phyloP scores from a whole-genome alignment of 2,888 invertebrate species.

The Hermodice carunculata region DNA sequence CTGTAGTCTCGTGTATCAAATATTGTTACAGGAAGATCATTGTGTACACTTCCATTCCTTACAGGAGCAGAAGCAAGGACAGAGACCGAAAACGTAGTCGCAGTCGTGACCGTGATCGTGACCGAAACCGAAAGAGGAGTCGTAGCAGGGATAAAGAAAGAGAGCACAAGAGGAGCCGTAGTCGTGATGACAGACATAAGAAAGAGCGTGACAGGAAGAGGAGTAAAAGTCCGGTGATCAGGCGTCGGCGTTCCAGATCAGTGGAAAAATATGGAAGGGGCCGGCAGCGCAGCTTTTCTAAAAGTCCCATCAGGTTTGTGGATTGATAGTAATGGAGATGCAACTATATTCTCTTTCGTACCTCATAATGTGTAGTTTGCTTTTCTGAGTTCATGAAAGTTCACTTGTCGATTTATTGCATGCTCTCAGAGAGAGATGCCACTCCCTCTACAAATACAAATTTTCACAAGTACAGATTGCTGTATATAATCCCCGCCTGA shows the following conservation, averaged over 20 bases:
- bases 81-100: slow-evolving; percentile 36
- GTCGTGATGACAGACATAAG: slow-evolving; percentile 43
- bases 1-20: too few species aligned
- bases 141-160: slow-evolving; percentile 1
- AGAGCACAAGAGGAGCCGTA: slow-evolving; percentile 38
- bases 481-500: too few species aligned
- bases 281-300: slow-evolving; percentile 3
- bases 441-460: too few species aligned
- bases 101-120: slow-evolving; percentile 10
- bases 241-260: background rate
- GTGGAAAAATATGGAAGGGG: background rate
- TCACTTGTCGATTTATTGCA: too few species aligned
- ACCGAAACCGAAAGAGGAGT: slow-evolving; percentile 5
- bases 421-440: too few species aligned
- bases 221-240: slow-evolving; percentile 50
- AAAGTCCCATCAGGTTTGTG: slow-evolving; percentile 15
- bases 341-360: too few species aligned
- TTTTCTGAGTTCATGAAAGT: too few species aligned
- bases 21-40: slow-evolving; percentile 42
- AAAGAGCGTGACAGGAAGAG: slow-evolving; percentile 46
- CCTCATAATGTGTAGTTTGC: too few species aligned
- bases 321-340: too few species aligned
- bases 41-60: too few species aligned
- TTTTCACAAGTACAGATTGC: too few species aligned
- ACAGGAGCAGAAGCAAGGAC: slow-evolving; percentile 42